A percentile compares a stretch with the other conserved stretches of the same genome.
These are phyloP conservation scores for Sorex fumeus DNA, from an alignment of 2,113 vertebrate species.

Conservation along the genomic window DNA sequence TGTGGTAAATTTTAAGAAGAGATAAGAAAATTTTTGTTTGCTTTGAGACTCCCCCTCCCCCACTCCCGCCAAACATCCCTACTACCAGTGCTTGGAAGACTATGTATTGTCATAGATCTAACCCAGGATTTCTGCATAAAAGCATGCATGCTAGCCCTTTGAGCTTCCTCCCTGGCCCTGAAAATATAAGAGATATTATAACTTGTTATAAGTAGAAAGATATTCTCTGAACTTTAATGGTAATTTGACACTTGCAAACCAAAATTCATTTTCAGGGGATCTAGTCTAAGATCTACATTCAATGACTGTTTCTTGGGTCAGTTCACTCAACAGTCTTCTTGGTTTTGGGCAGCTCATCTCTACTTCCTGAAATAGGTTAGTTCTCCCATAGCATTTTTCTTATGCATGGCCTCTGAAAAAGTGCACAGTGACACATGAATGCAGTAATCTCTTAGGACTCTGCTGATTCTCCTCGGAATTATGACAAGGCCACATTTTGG, in stretches of 20 bases:
- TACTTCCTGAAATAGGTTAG: not conserved
- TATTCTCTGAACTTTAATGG: constrained; percentile 10
- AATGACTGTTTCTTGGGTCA: constrained; percentile 34
- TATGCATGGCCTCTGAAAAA: not conserved
- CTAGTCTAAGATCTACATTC: constrained; percentile 44
- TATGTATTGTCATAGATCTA: too few species aligned
- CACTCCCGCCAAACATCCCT: too few species aligned
- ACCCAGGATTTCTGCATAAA: too few species aligned
- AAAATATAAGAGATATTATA: not conserved
- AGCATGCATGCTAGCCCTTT: too few species aligned
- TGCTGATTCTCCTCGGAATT: constrained; percentile 18
- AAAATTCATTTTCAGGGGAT: constrained; percentile 33
- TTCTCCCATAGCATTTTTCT: constrained; percentile 30
- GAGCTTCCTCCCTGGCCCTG: too few species aligned
- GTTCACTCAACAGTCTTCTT: not conserved
- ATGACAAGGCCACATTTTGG: not conserved
- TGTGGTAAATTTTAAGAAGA: constrained; percentile 49
- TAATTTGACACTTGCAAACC: not conserved
- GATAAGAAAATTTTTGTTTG: not conserved
- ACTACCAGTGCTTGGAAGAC: too few species aligned
- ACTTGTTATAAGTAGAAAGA: constrained; percentile 19
- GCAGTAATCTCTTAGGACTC: not conserved
- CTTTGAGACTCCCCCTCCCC: too few species aligned
- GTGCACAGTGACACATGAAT: not conserved
- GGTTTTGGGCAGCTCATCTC: not conserved